These are phyloP conservation scores for Hylia prasina DNA, from an alignment of 2,113 vertebrate genomes.

Conservation along the genomic window DNA sequence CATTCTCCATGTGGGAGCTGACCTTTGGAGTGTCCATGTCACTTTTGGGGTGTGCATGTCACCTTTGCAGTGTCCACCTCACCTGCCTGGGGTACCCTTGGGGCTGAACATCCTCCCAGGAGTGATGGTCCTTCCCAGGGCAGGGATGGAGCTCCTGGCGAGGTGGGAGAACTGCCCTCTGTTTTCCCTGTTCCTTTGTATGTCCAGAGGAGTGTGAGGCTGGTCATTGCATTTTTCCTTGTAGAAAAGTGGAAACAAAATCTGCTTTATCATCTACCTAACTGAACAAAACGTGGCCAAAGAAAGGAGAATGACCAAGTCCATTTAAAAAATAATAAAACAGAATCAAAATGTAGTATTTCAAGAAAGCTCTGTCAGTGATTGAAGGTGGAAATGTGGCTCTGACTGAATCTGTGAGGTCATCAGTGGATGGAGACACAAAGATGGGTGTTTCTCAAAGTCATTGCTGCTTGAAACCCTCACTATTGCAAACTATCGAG, in stretches of 20 bases:
- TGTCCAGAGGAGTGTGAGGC: rapidly evolving
- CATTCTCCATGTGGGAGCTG: background rate
- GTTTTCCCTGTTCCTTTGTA: rapidly evolving
- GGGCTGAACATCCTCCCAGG: background rate
- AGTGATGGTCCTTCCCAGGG: background rate
- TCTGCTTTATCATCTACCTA: background rate
- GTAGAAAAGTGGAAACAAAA: background rate
- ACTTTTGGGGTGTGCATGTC: too few species aligned
- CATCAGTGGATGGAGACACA: background rate
- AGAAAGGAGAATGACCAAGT: background rate
- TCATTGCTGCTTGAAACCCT: background rate
- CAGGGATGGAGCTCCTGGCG: rapidly evolving
- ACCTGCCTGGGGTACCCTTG: background rate
- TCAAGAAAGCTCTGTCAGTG: background rate
- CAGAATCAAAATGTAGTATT: background rate
- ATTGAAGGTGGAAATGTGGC: background rate
- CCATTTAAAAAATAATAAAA: background rate
- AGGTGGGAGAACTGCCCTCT: too few species aligned
- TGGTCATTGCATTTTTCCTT: background rate
- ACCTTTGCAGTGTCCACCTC: background rate
- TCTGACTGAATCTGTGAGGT: background rate
- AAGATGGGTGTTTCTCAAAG: background rate
- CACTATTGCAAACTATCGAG: background rate
- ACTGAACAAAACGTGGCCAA: background rate
- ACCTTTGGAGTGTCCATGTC: rapidly evolving